Evolutionary conservation across 2,113 vertebrate genomes (phyloP).

Genomic region (Nibea albiflora): DNA sequence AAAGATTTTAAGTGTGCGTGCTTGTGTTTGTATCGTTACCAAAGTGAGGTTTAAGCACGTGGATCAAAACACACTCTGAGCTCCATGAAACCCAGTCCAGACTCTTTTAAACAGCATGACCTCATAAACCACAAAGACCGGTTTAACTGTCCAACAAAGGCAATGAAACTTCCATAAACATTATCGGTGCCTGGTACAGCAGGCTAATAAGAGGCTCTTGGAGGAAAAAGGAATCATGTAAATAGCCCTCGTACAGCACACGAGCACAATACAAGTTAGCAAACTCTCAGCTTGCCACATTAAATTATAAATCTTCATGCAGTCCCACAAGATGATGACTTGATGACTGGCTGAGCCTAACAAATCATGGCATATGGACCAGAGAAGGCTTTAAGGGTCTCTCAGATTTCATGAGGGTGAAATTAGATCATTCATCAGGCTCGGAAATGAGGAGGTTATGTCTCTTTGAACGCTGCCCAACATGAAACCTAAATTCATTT

Average conservation of each 20-base stretch:
- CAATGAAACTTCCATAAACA: constrained; percentile 75
- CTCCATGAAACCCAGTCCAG: constrained; percentile 53
- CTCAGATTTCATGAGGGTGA: constrained; percentile 11
- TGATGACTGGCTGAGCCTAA: constrained; percentile 8
- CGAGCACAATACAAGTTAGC: background rate
- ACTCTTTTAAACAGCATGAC: constrained; percentile 64
- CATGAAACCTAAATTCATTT: constrained; percentile 5
- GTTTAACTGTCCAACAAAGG: constrained; percentile 75
- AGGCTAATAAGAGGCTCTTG: constrained; percentile 52
- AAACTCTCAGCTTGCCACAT: background rate
- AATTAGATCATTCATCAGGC: constrained; percentile 35
- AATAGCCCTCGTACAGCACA: constrained; percentile 1
- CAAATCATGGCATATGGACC: constrained; percentile 4
- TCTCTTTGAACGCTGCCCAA: constrained; percentile 7
- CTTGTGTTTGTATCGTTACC: constrained; percentile 47
- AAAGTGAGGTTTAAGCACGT: constrained; percentile 41
- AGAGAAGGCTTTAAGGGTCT: background rate
- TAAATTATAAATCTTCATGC: constrained; percentile 3
- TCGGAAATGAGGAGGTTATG: constrained; percentile 18
- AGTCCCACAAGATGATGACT: constrained; percentile 3
- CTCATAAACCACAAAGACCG: constrained; percentile 71
- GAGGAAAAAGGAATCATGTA: constrained; percentile 11
- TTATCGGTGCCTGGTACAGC: constrained; percentile 61
- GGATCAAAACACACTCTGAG: constrained; percentile 37
- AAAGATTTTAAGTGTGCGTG: constrained; percentile 28